A percentile compares a stretch with the other conserved stretches of the same genome.
These are phyloP conservation scores for Gymnorhina tibicen DNA, from an alignment of 2,113 vertebrate genomes.

Conservation along the genomic window DNA sequence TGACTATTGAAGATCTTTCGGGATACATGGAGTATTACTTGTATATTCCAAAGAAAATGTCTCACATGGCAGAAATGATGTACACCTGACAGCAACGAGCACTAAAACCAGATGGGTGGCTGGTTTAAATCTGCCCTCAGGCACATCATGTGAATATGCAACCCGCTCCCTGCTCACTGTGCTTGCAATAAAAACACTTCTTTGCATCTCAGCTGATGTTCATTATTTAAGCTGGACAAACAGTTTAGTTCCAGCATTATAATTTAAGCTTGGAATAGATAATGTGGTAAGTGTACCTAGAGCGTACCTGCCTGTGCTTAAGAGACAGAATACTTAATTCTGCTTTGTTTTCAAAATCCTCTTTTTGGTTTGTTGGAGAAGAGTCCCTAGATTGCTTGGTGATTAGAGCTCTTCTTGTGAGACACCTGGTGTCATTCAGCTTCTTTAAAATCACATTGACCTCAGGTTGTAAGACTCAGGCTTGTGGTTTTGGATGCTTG, in stretches of 20 bases:
- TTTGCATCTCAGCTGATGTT: slow-evolving; percentile 62
- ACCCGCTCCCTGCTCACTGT: slow-evolving; percentile 61
- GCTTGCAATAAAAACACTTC: slow-evolving; percentile 77
- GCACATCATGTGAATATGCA: slow-evolving; percentile 46
- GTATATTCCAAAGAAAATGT: slow-evolving; percentile 99
- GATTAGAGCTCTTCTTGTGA: background rate
- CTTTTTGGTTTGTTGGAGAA: background rate
- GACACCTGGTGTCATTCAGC: background rate
- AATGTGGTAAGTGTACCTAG: background rate
- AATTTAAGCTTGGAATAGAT: background rate
- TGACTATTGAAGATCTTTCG: slow-evolving; percentile 97
- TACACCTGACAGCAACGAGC: slow-evolving; percentile 82
- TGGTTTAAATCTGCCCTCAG: slow-evolving; percentile 27
- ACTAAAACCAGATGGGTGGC: background rate
- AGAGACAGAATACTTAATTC: background rate
- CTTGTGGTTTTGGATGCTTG: background rate
- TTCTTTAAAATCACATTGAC: background rate
- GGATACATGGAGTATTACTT: slow-evolving; percentile 98
- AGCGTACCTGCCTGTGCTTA: background rate
- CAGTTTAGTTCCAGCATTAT: background rate
- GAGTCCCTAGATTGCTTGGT: background rate
- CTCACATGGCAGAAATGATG: slow-evolving; percentile 99
- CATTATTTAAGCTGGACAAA: slow-evolving; percentile 51
- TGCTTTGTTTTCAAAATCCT: background rate
- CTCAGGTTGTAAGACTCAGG: background rate